Conservation (phyloP, 2,888 invertebrate species). For the Idaea aversata region DNA sequence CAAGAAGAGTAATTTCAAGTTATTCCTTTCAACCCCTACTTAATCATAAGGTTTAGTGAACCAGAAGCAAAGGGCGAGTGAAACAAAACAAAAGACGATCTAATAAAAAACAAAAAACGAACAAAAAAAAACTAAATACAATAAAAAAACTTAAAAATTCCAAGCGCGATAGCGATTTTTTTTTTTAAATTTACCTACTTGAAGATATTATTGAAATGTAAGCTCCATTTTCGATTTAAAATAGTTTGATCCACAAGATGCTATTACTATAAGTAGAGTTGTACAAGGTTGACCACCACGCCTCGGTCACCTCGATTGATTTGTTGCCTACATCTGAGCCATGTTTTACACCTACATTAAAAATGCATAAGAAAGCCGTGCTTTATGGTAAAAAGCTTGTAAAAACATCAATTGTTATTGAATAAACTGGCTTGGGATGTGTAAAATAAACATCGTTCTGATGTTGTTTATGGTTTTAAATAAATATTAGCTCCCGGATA, state of each 20-base stretch:
- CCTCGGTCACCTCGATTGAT: conserved; percentile 44
- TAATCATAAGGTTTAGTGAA: not conserved
- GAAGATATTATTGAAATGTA: no score
- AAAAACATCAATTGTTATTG: not conserved
- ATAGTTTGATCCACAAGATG: not conserved
- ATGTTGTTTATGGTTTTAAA: not conserved
- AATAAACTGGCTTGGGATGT: not conserved
- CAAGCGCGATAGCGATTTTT: no score
- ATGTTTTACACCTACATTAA: conserved; percentile 25
- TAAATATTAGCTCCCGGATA: not conserved
- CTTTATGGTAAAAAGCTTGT: not conserved
- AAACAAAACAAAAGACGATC: no score
- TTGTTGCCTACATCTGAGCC: conserved; percentile 16
- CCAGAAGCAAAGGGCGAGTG: not conserved
- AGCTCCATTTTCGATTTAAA: not conserved
- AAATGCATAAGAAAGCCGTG: not conserved
- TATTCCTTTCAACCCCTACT: not conserved
- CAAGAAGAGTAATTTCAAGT: not conserved
- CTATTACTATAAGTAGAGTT: not conserved
- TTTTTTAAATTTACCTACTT: no score
- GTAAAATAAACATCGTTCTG: not conserved
- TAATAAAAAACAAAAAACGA: no score
- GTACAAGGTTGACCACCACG: conserved; percentile 55
- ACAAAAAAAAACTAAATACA: no score
- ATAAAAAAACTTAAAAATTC: no score